Evolutionary conservation across 92 coral and sea anemone species (phyloP).

Genomic region (Phenganax subtilis): DNA sequence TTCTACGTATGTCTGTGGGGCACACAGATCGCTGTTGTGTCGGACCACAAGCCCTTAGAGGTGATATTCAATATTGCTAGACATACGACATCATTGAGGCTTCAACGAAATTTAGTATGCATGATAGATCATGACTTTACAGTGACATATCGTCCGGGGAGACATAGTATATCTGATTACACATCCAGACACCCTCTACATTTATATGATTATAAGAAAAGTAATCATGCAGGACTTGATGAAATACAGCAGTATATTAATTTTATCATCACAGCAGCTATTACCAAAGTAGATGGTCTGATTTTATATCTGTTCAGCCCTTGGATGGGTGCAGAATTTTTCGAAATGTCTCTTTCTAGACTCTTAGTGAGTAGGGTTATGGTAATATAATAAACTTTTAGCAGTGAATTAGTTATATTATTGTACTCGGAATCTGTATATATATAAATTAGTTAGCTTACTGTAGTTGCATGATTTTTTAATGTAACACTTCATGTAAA

Average conservation of each 20-base stretch:
- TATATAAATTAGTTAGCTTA: no score
- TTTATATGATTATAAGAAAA: neutral
- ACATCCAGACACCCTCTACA: slow-evolving; percentile 37
- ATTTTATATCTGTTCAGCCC: no score
- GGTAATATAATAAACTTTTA: no score
- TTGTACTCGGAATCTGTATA: no score
- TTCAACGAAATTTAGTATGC: neutral
- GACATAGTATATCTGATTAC: slow-evolving; percentile 34
- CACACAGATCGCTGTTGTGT: neutral
- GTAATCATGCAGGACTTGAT: neutral
- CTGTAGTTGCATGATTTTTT: no score
- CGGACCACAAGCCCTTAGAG: slow-evolving; percentile 19
- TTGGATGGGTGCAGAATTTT: no score
- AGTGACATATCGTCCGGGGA: slow-evolving; percentile 18
- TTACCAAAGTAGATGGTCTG: neutral
- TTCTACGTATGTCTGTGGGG: neutral
- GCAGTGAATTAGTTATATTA: no score
- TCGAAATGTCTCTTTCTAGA: no score
- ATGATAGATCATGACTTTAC: no score
- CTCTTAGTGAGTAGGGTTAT: no score
- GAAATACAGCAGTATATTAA: neutral
- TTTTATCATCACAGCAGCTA: slow-evolving; percentile 7
- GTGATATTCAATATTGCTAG: neutral
- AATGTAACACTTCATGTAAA: no score
- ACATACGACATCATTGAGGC: slow-evolving; percentile 9